A percentile compares a stretch with the other conserved stretches of the same genome.
Evolutionary conservation across 2,113 vertebrate species (phyloP).

Genomic region (Urocynchramus pylzowi): DNA sequence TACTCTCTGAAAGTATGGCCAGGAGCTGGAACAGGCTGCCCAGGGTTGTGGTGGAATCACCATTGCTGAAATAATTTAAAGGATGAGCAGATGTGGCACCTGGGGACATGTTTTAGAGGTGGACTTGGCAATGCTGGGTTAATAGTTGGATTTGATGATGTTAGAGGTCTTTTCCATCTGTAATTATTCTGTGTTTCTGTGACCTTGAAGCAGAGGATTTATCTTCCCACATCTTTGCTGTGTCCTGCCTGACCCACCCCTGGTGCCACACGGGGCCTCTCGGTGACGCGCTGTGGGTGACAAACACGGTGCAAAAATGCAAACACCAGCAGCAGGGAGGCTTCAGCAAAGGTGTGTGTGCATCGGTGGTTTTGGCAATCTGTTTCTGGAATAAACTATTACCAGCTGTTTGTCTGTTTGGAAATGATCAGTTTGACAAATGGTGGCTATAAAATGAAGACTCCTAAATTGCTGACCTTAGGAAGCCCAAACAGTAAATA

Average conservation of each 20-base stretch:
- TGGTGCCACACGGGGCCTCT: neutral
- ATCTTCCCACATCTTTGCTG: accelerated
- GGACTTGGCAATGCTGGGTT: neutral
- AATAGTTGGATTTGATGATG: neutral
- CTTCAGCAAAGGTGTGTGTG: neutral
- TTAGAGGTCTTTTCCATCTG: accelerated
- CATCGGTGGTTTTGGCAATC: neutral
- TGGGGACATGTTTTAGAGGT: accelerated
- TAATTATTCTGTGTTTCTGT: neutral
- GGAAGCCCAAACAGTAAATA: neutral
- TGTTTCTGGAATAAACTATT: neutral
- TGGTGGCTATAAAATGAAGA: neutral
- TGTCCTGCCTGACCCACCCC: neutral
- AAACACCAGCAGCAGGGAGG: neutral
- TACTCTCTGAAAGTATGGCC: neutral
- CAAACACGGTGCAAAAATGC: neutral
- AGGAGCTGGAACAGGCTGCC: neutral
- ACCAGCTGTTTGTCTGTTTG: neutral
- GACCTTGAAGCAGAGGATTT: neutral
- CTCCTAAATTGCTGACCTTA: neutral
- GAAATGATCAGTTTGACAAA: neutral
- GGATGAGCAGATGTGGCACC: accelerated
- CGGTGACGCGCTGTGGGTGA: accelerated
- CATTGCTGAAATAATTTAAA: neutral
- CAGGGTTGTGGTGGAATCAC: neutral